Evolutionary conservation across 2,113 vertebrate genomes (phyloP), one percentile per base, ranked within the genome.

Genomic region (Mus spicilegus): DNA sequence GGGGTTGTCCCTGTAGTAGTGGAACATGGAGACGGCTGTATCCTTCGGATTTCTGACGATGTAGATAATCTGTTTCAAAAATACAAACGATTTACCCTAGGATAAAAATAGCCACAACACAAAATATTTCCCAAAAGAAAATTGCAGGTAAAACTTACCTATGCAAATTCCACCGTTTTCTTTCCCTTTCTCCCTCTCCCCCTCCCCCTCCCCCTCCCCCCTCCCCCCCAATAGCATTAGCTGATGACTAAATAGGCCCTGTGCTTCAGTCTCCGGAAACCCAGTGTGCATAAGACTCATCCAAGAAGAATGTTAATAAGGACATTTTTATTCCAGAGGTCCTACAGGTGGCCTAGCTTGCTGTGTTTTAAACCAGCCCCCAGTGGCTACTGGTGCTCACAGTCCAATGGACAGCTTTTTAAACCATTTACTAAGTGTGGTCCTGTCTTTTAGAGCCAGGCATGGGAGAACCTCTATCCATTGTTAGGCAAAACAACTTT

Each of bases 1-100:
- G 24, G 98, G 99, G 86, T 99, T 99, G 0, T 98, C 98, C 96
- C 87, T 98, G 96, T 99, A 99, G 97, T 99, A 99, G 97, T 98
- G 98, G 63, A 96, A 99, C 95, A 99, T 97, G 33, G 98, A 99
- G 87, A 99, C 98, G 0, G 99, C 98, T 0, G 93, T 99, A 63
- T 99, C 98, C 96, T 99, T 99, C 12, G 98, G 98, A 54, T 99
- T 99, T 81, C 98, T 98, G 93, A 97, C 72, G 61, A 99, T 95
- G 92, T 98, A 99, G 80, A 99, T 98, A 39, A 98, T 97, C 99
- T 99, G 96, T 86, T 97, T 97, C 82, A 4, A 78, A 65, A 69
- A 95, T 0, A 19, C 42, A 63, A 78, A 20, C 30, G 51, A 30
- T 90, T 91, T 92, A 88, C 61, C 94, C 87, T 96, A 26, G 20